Percentiles rank a stretch among this genome's conserved stretches.
Evolutionary conservation across 2,113 vertebrate genomes (phyloP).

Genomic region (Gallinago paraguaiae): DNA sequence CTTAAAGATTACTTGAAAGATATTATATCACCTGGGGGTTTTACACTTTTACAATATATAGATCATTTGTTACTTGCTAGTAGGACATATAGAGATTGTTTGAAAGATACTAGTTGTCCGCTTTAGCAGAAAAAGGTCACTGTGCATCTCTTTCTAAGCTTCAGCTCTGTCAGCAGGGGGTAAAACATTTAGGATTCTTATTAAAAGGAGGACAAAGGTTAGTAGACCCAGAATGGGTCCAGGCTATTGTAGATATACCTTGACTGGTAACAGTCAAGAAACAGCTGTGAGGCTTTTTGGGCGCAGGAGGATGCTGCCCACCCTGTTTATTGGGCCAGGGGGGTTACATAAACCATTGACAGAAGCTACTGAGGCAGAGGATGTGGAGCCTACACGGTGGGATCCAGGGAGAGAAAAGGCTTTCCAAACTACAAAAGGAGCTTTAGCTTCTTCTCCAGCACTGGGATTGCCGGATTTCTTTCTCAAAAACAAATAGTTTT

Average conservation of each 20-base stretch:
- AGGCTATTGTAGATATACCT: neutral
- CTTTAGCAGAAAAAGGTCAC: neutral
- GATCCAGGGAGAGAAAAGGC: neutral
- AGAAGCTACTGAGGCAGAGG: neutral
- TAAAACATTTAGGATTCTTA: neutral
- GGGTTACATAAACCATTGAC: neutral
- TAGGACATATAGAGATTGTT: neutral
- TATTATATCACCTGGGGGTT: neutral
- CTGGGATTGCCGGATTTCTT: neutral
- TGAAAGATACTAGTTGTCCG: neutral
- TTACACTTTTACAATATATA: neutral
- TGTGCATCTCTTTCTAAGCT: neutral
- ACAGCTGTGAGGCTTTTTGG: neutral
- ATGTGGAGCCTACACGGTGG: neutral
- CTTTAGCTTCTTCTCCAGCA: neutral
- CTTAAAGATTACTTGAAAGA: neutral
- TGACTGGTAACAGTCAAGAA: neutral
- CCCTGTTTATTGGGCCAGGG: neutral
- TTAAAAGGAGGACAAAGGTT: neutral
- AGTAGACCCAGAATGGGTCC: neutral
- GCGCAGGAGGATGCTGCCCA: neutral
- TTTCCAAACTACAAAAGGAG: neutral
- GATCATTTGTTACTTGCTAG: neutral
- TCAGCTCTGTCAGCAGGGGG: neutral
- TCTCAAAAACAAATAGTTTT: neutral